A percentile compares a stretch with the other conserved stretches of the same genome.
Evolutionary conservation across 1,140 invertebrate species (phyloP).

Genomic region (Venustaconcha ellipsiformis): DNA sequence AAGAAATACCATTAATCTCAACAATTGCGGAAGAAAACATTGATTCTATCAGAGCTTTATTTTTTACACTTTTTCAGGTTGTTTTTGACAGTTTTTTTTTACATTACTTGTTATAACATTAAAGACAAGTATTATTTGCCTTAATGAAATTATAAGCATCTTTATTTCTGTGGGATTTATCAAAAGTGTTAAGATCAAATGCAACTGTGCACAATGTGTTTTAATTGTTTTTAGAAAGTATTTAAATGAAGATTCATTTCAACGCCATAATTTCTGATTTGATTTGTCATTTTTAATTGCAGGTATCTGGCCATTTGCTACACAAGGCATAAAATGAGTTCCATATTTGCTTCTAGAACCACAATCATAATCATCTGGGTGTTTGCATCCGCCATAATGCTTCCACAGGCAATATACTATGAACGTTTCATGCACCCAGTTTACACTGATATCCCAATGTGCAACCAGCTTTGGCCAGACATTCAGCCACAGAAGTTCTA

Average conservation of each 20-base stretch:
- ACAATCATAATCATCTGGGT: conserved; percentile 94
- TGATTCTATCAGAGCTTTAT: too few relatives aligned
- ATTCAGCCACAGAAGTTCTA: conserved; percentile 82
- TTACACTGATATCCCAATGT: conserved; percentile 36
- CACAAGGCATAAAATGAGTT: conserved; percentile 90
- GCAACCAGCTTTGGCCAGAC: conserved; percentile 45
- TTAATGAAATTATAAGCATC: conserved; percentile 92
- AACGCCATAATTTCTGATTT: too few relatives aligned
- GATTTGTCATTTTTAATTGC: conserved; percentile 45
- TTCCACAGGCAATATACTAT: conserved; percentile 91
- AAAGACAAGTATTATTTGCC: conserved; percentile 90
- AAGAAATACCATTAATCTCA: too few relatives aligned
- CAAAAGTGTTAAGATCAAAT: not conserved
- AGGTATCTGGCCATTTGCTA: conserved; percentile 96
- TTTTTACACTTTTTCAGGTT: too few relatives aligned
- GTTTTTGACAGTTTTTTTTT: too few relatives aligned
- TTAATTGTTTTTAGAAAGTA: not conserved
- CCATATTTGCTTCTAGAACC: conserved; percentile 85
- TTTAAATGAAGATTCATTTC: not conserved
- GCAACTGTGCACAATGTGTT: not conserved
- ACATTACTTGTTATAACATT: conserved; percentile 52
- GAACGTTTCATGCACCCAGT: conserved; percentile 69
- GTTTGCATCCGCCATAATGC: conserved; percentile 84
- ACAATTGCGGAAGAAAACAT: too few relatives aligned
- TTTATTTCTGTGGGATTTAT: conserved; percentile 77